Evolutionary conservation across 2,888 invertebrate genomes (phyloP).

Genomic region (Conomelus anceps): DNA sequence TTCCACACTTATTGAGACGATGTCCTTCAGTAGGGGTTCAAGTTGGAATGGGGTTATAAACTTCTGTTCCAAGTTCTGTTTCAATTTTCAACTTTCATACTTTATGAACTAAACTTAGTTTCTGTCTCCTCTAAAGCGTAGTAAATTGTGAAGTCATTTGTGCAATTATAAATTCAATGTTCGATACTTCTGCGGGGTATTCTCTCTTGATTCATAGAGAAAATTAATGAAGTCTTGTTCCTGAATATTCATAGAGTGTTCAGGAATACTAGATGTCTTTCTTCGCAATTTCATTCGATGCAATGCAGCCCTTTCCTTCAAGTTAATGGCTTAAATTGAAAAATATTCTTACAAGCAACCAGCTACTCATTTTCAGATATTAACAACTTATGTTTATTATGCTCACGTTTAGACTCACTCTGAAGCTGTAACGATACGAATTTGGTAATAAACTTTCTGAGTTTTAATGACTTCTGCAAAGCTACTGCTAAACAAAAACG

Average conservation of each 20-base stretch:
- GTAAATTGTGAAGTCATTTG: neutral
- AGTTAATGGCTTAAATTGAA: too few species aligned
- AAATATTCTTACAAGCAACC: too few species aligned
- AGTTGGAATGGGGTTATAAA: neutral
- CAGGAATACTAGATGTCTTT: neutral
- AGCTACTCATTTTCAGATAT: too few species aligned
- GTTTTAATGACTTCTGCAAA: too few species aligned
- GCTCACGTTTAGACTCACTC: too few species aligned
- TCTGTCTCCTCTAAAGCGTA: neutral
- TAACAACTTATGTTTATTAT: too few species aligned
- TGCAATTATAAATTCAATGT: neutral
- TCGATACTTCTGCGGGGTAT: neutral
- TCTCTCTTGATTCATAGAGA: neutral
- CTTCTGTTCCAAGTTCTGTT: neutral
- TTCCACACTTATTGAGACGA: neutral
- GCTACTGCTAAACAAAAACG: too few species aligned
- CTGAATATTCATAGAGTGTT: neutral
- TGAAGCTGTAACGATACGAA: too few species aligned
- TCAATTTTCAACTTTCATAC: neutral
- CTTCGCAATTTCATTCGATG: neutral
- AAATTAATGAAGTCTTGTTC: neutral
- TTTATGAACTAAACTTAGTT: neutral
- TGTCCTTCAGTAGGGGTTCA: neutral
- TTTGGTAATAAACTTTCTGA: too few species aligned
- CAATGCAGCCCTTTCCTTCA: too few species aligned